phyloP scores from a whole-genome alignment of 2,888 invertebrate genomes.

The Chrysodeixis includens region DNA sequence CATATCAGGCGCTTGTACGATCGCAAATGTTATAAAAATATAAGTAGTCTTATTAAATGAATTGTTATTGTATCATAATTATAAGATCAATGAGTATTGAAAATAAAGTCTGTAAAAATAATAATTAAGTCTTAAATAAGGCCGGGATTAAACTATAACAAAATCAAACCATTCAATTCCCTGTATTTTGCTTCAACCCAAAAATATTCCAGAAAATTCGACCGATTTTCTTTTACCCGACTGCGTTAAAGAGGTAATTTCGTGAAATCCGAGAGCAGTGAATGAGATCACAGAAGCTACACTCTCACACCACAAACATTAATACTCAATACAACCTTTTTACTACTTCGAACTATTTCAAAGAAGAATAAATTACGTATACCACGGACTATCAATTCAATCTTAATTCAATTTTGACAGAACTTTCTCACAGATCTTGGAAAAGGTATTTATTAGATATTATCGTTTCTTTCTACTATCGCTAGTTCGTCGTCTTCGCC shows the following conservation, averaged over 20 bases:
- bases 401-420: slow-evolving; percentile 48
- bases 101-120: not conserved
- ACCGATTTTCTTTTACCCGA: not conserved
- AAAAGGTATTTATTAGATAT: slow-evolving; percentile 53
- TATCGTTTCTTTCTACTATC: slow-evolving; percentile 78
- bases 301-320: slow-evolving; percentile 18
- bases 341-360: slow-evolving; percentile 20
- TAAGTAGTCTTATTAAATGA: not conserved
- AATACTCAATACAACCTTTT: slow-evolving; percentile 34
- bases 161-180: not conserved
- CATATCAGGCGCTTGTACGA: slow-evolving; percentile 3
- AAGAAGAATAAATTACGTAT: slow-evolving; percentile 47
- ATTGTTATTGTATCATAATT: not conserved
- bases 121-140: not conserved
- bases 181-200: not conserved
- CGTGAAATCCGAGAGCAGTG: not conserved
- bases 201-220: not conserved
- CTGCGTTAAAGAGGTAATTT: too few species aligned
- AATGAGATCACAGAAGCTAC: not conserved
- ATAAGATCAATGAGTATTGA: not conserved
- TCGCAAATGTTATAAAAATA: slow-evolving; percentile 3
- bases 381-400: slow-evolving; percentile 18
- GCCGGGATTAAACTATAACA: not conserved
- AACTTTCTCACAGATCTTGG: slow-evolving; percentile 12
- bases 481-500: slow-evolving; percentile 85